Percentiles rank a stretch among this genome's conserved stretches.
Conservation (phyloP, 2,888 invertebrate species). For the Leistus spinibarbis region DNA sequence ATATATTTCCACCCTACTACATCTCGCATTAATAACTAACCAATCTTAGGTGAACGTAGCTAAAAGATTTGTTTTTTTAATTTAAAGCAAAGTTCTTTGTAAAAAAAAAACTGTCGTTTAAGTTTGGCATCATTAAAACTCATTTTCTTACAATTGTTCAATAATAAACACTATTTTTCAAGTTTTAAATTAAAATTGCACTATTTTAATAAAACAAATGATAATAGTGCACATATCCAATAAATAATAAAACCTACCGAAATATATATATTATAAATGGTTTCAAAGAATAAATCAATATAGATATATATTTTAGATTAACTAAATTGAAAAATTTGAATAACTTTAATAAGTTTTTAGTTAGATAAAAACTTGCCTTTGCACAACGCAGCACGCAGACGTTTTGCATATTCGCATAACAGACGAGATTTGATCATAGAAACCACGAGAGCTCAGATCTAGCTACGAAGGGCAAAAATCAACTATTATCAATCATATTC, state of each 20-base stretch:
- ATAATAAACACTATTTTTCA: not conserved
- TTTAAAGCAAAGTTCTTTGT: too few relatives aligned
- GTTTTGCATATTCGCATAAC: slow-evolving; percentile 34
- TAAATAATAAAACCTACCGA: not conserved
- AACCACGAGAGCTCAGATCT: slow-evolving; percentile 45
- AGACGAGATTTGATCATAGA: slow-evolving; percentile 39
- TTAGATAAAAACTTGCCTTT: slow-evolving; percentile 30
- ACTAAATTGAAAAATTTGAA: not conserved
- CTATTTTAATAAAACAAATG: too few relatives aligned
- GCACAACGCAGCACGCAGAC: slow-evolving; percentile 39
- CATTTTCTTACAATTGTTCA: too few relatives aligned
- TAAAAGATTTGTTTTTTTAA: too few relatives aligned
- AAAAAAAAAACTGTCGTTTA: too few relatives aligned
- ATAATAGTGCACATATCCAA: not conserved
- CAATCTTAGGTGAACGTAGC: too few relatives aligned
- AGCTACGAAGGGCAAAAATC: slow-evolving; percentile 48
- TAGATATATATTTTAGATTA: not conserved
- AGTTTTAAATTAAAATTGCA: not conserved
- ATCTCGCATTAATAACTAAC: too few relatives aligned
- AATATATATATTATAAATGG: not conserved
- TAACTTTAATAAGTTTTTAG: not conserved
- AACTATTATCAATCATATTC: slow-evolving; percentile 40
- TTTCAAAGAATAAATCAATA: not conserved
- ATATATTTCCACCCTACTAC: too few relatives aligned
- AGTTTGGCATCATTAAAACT: too few relatives aligned